Conservation (phyloP, 2,797 vertebrate genomes). For the Poecilia gillii region DNA sequence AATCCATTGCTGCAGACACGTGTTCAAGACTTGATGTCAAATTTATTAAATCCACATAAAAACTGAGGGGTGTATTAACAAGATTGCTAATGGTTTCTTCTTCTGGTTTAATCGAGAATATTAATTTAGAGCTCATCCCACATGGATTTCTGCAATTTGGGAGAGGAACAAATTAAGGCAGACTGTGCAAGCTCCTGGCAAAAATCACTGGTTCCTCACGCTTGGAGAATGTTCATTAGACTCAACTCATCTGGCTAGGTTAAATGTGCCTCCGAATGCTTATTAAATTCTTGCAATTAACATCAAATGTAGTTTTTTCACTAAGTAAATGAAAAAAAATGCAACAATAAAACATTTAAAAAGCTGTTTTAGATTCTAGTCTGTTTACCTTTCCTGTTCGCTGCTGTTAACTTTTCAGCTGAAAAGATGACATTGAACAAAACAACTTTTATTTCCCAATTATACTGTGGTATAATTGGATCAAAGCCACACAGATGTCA, state of each 20-base stretch:
- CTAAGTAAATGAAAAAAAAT: not conserved
- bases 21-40: not conserved
- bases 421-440: no score
- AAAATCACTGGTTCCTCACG: not conserved
- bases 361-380: no score
- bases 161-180: not conserved
- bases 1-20: not conserved
- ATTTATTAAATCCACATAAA: slow-evolving; percentile 5
- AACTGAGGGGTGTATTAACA: not conserved
- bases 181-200: not conserved
- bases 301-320: not conserved
- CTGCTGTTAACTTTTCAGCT: no score
- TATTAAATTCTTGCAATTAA: not conserved
- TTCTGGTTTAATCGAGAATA: not conserved
- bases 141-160: not conserved
- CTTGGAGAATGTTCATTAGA: not conserved
- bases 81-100: not conserved
- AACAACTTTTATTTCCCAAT: not conserved
- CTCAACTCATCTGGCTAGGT: not conserved
- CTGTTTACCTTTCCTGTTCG: no score
- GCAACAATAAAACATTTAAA: no score
- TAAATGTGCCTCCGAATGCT: not conserved
- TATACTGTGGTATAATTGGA: no score
- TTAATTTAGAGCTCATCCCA: slow-evolving; percentile 1
- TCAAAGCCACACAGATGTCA: not conserved